Percentiles rank a stretch among this genome's conserved stretches.
These are phyloP conservation scores for Phylloscopus trochiloides DNA, from an alignment of 2,113 vertebrate species.

Conservation along the genomic window DNA sequence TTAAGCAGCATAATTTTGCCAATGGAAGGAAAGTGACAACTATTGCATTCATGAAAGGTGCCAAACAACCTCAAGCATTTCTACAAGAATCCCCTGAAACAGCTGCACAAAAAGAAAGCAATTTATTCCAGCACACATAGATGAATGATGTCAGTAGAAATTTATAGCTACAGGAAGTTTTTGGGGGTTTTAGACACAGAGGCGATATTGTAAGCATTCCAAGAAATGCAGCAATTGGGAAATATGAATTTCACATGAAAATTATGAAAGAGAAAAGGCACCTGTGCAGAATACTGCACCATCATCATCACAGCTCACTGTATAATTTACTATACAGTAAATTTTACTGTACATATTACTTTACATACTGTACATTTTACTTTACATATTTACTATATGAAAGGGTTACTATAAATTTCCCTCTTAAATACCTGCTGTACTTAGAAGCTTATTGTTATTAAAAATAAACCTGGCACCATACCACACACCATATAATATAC, in stretches of 20 bases:
- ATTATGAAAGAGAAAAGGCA: not conserved
- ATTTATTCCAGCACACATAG: conserved; percentile 25
- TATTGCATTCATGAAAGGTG: conserved; percentile 38
- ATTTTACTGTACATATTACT: no score
- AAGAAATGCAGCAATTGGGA: not conserved
- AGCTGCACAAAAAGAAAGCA: conserved; percentile 39
- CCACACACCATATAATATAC: not conserved
- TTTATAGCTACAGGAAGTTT: conserved; percentile 24
- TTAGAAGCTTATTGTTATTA: not conserved
- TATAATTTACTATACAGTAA: not conserved
- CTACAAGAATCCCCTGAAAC: conserved; percentile 41
- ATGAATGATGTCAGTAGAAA: conserved; percentile 56
- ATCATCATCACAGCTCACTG: not conserved
- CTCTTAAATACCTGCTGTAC: not conserved
- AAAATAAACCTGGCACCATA: not conserved
- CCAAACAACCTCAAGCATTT: conserved; percentile 60
- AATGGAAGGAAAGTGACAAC: conserved; percentile 56
- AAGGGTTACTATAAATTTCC: not conserved
- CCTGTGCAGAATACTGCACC: not conserved
- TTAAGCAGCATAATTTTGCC: conserved; percentile 26
- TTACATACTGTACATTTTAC: no score
- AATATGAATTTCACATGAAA: not conserved
- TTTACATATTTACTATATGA: not conserved
- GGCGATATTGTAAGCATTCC: not conserved
- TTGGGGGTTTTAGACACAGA: not conserved